Base-by-base conservation (phyloP, 2,888 invertebrate species). In the Ptychoptera contaminata region DNA sequence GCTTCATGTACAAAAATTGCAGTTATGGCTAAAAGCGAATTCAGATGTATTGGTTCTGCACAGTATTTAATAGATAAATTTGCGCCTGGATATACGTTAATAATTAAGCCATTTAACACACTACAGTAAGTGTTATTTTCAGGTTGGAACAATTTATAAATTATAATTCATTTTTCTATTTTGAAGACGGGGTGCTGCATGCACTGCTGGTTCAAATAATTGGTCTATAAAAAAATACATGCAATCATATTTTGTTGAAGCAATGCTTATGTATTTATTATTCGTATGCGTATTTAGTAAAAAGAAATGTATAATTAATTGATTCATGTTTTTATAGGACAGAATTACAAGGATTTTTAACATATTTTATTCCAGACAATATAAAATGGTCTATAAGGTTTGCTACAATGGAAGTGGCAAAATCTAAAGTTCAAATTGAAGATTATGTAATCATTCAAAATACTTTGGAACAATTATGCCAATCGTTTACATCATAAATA, bases 1-100 rank as follows among this genome's bases (percentile, higher is more conserved):
- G 82, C 81, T 30, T 67, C 87, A 35, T 87, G 86, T 61, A 80
- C 82, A 2, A 69, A 85, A 8, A 65, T 87, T 53, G 83, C 82
- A 34, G 80, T 87, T 47, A 86, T 87, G 85, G 85, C 84, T 43
- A 78, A 79, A 56, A 86, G 86, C 0, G 69, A 73, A 51, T 78
- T 86, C 58, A 72, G 76, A 55, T 82, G 80, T 52, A 67, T 82
- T 37, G 85, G 84, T 39, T 78, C 81, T 2, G 77, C 81, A 47
- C 81, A 82, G 51, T 77, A 82, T 56, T 68, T 86, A 42, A 85
- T 85, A 60, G 76, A 76, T 55, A 84, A 82, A 64, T 86, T 79
- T 61, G 61, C 63, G 3, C 14, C 16, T 16, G 32, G 38, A 56
- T 34, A 56, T 69, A 68, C 68, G 44, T 68, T 64, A 45, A 69